Evolutionary conservation across 2,797 vertebrate species (phyloP).

Genomic region (Myoxocephalus aenaeus): DNA sequence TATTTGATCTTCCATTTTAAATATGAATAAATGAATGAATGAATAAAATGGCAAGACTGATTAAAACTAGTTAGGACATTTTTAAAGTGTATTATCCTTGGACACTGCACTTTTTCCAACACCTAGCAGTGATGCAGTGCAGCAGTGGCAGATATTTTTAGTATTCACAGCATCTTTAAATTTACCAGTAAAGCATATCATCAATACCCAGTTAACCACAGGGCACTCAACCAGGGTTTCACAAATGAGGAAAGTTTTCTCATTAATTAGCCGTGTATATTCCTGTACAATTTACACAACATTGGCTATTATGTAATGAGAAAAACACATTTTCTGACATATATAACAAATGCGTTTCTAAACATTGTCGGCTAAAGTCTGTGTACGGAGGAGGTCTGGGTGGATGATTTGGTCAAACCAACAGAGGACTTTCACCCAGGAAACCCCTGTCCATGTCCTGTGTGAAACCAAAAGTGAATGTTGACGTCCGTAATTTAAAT

Average conservation of each 20-base stretch:
- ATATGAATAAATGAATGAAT: no score
- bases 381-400: neutral
- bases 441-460: no score
- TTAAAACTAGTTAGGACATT: neutral
- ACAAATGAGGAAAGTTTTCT: constrained; percentile 18
- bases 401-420: neutral
- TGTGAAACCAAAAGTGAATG: neutral
- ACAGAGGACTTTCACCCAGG: no score
- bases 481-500: neutral
- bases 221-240: constrained; percentile 13
- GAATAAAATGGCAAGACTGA: neutral
- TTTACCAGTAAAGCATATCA: constrained; percentile 27
- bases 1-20: neutral
- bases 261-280: neutral
- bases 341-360: neutral
- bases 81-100: neutral
- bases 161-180: constrained; percentile 19
- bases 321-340: no score
- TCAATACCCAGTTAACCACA: constrained; percentile 24
- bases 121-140: no score
- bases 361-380: neutral
- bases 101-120: neutral
- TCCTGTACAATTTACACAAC: neutral
- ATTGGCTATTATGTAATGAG: neutral
- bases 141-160: no score